Base-by-base conservation (phyloP, 1,140 invertebrate genomes). In the Cheumatopsyche charites region DNA sequence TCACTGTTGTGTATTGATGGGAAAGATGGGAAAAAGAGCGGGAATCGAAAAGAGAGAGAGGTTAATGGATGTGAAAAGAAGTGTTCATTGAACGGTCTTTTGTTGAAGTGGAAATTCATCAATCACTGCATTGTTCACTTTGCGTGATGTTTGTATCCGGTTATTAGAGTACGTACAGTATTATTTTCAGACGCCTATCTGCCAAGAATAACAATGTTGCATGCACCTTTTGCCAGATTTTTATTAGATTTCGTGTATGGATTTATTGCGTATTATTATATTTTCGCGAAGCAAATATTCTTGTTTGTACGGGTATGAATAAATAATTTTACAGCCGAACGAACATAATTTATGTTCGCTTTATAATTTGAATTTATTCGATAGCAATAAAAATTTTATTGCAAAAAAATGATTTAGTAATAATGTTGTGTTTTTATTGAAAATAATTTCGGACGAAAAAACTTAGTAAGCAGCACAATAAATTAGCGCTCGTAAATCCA, bases 91-190 rank as follows among this genome's bases (percentile, higher is more conserved):
- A 71, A 70, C 58, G 43, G 67, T 11, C 55, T 58, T 72, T 75
- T 75, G 73, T 75, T 62, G 70, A 69, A 47, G 67, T 65, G 70
- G 58, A 69, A 75, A 75, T 72, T 72, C 73, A 75, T 75, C 70
- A 75, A 75, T 75, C 73, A 75, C 26, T 21, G 65, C 49, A 67
- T 67, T 43, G 65, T 62, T 67, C 26, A 42, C 25, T 36, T 62
- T 17, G 62, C 63, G 55, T 58, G 62, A 67, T 66, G 62, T 65
- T 66, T 66, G 70, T 72, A 65, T 72, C 70, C 47, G 70, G 70
- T 63, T 71, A 71, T 71, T 71, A 63, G 36, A 4, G 47, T 58
- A 21, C 4, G 15, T 55, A 58, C 58, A 7, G 21, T 23, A 21
- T n/a, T 52, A 42, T 29, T 47, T 52, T 67, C 19, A 15, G 43